A percentile compares a stretch with the other conserved stretches of the same genome.
Conservation (phyloP, 2,113 vertebrate species). For the Centropus unirufus region DNA sequence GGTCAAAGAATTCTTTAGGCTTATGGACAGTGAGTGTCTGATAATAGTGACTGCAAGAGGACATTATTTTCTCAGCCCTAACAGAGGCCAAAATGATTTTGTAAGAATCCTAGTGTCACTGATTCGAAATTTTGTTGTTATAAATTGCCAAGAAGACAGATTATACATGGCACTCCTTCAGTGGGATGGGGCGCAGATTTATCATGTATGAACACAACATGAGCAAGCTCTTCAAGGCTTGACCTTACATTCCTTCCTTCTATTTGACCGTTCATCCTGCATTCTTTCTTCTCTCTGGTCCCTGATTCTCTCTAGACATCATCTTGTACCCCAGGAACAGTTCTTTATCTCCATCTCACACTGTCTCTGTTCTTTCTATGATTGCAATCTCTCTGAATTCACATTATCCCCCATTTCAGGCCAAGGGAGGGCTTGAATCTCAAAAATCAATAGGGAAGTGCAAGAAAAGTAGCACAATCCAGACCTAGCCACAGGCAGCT, state of each 20-base stretch:
- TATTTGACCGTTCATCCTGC: neutral
- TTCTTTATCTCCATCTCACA: neutral
- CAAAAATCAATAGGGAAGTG: slow-evolving; percentile 69
- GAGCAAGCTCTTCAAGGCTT: neutral
- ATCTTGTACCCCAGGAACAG: neutral
- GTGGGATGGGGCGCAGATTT: neutral
- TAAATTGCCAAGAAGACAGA: neutral
- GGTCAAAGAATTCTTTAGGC: neutral
- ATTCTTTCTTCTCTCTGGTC: neutral
- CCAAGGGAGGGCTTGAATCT: slow-evolving; percentile 24
- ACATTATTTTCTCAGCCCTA: neutral
- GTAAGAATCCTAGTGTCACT: neutral
- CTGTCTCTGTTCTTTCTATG: neutral
- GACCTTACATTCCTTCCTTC: neutral
- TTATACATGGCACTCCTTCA: neutral
- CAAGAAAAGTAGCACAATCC: slow-evolving; percentile 54
- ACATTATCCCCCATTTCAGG: slow-evolving; percentile 15
- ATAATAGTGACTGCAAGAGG: neutral
- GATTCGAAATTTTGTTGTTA: neutral
- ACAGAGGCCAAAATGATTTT: neutral
- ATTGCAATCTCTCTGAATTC: slow-evolving; percentile 21
- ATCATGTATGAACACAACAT: neutral
- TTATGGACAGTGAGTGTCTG: neutral
- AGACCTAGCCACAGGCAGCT: slow-evolving; percentile 55
- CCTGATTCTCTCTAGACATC: neutral